A percentile compares a stretch with the other conserved stretches of the same genome.
These are phyloP conservation scores for Torymus tubicola DNA, from an alignment of 2,888 invertebrate species.

Conservation along the genomic window DNA sequence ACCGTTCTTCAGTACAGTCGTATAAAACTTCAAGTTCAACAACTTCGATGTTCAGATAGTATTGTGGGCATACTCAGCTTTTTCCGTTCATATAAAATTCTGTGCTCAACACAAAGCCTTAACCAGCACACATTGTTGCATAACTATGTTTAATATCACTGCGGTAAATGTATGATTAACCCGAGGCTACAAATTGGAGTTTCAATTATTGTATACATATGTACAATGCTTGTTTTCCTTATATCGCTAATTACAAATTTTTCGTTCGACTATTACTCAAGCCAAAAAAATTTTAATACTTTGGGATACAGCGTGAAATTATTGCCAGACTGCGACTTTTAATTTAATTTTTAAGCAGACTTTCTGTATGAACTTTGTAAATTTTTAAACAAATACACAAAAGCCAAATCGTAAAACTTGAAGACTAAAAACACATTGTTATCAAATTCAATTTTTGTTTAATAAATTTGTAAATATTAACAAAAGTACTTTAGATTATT, in stretches of 20 bases:
- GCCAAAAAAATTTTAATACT: conserved; percentile 26
- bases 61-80: conserved; percentile 4
- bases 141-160: conserved; percentile 64
- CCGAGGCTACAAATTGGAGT: conserved; percentile 47
- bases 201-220: conserved; percentile 50
- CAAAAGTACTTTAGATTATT: conserved; percentile 23
- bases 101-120: conserved; percentile 40
- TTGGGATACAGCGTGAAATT: conserved; percentile 22
- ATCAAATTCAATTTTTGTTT: conserved; percentile 47
- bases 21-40: conserved; percentile 29
- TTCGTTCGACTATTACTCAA: conserved; percentile 42
- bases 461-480: conserved; percentile 26
- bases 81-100: conserved; percentile 46
- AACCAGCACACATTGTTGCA: conserved; percentile 37
- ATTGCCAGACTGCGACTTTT: conserved; percentile 12
- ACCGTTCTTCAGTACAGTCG: conserved; percentile 26
- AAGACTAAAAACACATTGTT: conserved; percentile 56
- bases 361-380: neutral
- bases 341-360: conserved; percentile 33
- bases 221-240: conserved; percentile 42
- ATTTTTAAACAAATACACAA: neutral
- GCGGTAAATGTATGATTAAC: conserved; percentile 60
- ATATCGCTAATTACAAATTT: conserved; percentile 46
- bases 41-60: conserved; percentile 50
- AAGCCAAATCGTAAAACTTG: conserved; percentile 1